Conservation (phyloP, 64 coral and sea anemone genomes). For the Trachythela sp. region DNA sequence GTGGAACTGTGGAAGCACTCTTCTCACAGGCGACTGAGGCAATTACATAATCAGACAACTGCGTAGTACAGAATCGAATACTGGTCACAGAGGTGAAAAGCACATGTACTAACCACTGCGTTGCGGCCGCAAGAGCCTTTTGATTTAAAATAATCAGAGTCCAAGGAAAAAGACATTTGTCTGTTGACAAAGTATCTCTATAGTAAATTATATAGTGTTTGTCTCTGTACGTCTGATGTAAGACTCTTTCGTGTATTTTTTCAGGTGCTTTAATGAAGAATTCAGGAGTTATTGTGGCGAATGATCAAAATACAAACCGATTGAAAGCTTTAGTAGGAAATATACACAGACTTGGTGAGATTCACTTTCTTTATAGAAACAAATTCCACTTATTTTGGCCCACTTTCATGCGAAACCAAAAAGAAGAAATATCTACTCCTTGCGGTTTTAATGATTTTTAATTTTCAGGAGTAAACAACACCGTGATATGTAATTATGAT, state of each 20-base stretch:
- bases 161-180: background rate
- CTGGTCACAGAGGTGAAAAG: too few species aligned
- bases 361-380: too few species aligned
- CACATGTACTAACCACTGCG: too few species aligned
- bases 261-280: conserved; percentile 92
- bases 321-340: conserved; percentile 95
- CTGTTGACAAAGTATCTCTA: background rate
- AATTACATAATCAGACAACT: too few species aligned
- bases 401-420: too few species aligned
- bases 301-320: conserved; percentile 89
- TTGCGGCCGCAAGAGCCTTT: too few species aligned
- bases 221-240: background rate
- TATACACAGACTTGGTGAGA: conserved; percentile 92
- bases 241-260: background rate
- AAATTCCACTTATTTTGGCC: too few species aligned
- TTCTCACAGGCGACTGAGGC: too few species aligned
- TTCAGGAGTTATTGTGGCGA: conserved; percentile 86
- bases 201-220: background rate
- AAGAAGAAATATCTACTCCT: background rate
- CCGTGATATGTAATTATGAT: conserved; percentile 88
- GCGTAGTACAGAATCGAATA: too few species aligned
- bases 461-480: conserved; percentile 71
- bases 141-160: too few species aligned
- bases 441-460: background rate
- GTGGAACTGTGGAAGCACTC: too few species aligned